These are phyloP conservation scores for Argyra leucocephala DNA, from an alignment of 2,888 invertebrate species.

Conservation along the genomic window DNA sequence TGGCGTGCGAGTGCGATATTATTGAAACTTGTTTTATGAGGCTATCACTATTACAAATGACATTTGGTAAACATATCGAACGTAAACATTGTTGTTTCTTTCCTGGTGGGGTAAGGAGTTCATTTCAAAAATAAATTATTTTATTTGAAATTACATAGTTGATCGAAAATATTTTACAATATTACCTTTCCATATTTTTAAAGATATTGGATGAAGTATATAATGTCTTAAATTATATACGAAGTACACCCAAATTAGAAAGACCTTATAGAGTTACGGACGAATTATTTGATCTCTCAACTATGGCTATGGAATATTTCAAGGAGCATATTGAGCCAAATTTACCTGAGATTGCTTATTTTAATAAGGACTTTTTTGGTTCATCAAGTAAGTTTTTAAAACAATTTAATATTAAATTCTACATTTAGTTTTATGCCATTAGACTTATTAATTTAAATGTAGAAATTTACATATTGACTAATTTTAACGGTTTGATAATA, in stretches of 20 bases:
- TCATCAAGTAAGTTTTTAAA: constrained; percentile 40
- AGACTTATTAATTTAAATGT: constrained; percentile 31
- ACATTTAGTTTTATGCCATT: constrained; percentile 29
- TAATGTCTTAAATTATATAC: constrained; percentile 73
- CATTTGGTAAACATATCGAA: constrained; percentile 90
- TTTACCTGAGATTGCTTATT: constrained; percentile 79
- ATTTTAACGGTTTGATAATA: too few relatives aligned
- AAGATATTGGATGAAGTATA: constrained; percentile 87
- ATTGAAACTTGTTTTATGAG: constrained; percentile 89
- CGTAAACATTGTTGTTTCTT: constrained; percentile 89
- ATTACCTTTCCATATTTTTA: constrained; percentile 35
- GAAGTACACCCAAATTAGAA: constrained; percentile 69
- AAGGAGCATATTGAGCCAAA: constrained; percentile 87
- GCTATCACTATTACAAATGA: constrained; percentile 82
- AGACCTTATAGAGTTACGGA: constrained; percentile 88
- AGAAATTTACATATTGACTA: too few relatives aligned
- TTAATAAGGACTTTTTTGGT: constrained; percentile 74
- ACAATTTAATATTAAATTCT: too few relatives aligned
- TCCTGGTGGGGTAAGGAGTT: constrained; percentile 70
- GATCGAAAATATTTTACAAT: neutral
- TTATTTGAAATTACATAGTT: constrained; percentile 10
- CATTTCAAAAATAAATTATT: neutral
- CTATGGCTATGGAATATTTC: constrained; percentile 97
- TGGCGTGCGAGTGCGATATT: constrained; percentile 86
- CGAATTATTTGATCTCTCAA: constrained; percentile 86